Conservation (phyloP, 2,113 vertebrate genomes). For the Nannospalax galili region DNA sequence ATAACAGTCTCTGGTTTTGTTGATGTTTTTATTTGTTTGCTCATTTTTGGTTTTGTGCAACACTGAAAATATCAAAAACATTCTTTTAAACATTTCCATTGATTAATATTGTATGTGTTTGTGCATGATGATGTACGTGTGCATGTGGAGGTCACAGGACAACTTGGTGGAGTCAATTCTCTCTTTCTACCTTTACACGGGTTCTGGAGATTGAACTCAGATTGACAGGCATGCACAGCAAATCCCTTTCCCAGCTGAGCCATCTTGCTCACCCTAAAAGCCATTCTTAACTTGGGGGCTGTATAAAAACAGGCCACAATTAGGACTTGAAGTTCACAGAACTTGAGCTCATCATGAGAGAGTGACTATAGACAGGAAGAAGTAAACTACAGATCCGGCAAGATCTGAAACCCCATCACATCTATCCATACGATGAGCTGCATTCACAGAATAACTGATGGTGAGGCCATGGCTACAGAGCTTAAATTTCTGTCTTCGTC, state of each 20-base stretch:
- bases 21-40: background rate
- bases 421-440: background rate
- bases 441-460: background rate
- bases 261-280: background rate
- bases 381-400: background rate
- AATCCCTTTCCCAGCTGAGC: background rate
- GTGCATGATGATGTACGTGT: background rate
- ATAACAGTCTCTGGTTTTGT: background rate
- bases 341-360: background rate
- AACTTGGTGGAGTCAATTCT: background rate
- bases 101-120: no score
- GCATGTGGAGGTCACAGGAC: background rate
- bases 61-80: background rate
- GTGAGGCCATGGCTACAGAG: background rate
- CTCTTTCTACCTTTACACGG: background rate
- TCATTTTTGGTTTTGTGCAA: background rate
- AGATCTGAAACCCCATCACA: background rate
- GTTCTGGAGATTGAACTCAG: background rate
- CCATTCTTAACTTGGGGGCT: background rate
- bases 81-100: background rate
- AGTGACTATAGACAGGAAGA: background rate
- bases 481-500: conserved; percentile 1
- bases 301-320: background rate
- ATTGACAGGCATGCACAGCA: background rate
- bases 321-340: background rate